These are phyloP conservation scores for Phylloscopus whistleri DNA, from an alignment of 2,113 vertebrate genomes.

Conservation along the genomic window DNA sequence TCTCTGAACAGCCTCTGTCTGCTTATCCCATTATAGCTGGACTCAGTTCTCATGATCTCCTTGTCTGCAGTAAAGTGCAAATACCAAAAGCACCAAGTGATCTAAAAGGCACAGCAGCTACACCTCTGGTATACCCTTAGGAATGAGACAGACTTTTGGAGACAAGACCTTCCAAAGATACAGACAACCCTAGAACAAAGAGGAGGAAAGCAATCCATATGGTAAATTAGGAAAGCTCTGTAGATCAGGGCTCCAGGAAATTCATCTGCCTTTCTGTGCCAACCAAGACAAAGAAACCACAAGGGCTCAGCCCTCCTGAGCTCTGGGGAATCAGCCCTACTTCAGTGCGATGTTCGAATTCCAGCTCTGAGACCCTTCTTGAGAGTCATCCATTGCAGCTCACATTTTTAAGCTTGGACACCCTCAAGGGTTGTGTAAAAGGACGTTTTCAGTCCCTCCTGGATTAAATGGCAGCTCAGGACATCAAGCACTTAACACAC, in stretches of 20 bases:
- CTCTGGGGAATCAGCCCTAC: not conserved
- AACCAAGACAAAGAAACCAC: not conserved
- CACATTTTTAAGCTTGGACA: not conserved
- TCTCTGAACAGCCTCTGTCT: not conserved
- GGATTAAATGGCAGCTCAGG: not conserved
- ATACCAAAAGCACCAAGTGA: not conserved
- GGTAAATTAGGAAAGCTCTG: not conserved
- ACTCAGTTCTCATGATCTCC: not conserved
- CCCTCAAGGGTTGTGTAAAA: not conserved
- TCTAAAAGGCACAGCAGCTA: not conserved
- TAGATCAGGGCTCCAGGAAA: not conserved
- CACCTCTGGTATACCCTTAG: not conserved
- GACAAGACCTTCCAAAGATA: not conserved
- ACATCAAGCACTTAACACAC: not conserved
- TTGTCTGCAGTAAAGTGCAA: not conserved
- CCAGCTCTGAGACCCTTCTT: not conserved
- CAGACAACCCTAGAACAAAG: not conserved
- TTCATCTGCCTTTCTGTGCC: not conserved
- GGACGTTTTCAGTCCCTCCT: not conserved
- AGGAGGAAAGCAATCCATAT: not conserved
- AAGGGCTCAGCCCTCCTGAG: not conserved
- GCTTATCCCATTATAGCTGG: not conserved
- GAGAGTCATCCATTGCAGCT: not conserved
- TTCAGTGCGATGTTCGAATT: not conserved
- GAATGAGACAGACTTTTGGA: not conserved